Evolutionary conservation across 1,140 invertebrate genomes (phyloP), one percentile per base, ranked within the genome.

Genomic region (Aplysia californica): DNA sequence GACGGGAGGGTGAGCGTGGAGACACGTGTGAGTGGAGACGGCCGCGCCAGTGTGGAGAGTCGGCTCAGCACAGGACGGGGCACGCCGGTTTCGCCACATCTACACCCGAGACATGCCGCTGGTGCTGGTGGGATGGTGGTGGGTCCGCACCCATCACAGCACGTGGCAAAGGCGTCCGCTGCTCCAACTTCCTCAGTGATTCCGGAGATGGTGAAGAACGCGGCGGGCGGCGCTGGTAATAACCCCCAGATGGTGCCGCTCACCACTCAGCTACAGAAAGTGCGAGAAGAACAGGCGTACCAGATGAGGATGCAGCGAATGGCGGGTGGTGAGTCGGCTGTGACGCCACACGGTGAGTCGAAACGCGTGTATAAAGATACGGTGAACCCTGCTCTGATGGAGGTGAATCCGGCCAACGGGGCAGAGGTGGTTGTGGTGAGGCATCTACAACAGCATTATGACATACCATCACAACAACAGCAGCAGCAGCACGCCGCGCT

Each of bases 381-480:
- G 3, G 15, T 59, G 31, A 61, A 38, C 38, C 36, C 70, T 2
- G 35, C 44, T n/a, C 26, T 31, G 5, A 5, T 26, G 2, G 55
- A 59, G 21, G 2, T 56, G 29, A 3, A 29, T 1, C 31, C 41
- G n/a, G 44, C 3, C 29, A 75, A 39, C 21, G 6, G 36, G 5
- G 50, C 41, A 50, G 72, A 75, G 41, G 61, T 75, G 6, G 39
- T 75, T n/a, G 72, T 75, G 31, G 72, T 75, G 23, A 50, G 72
- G 20, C 72, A 75, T 38, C 56, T 29, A 21, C 72, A 75, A 29
- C 72, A 75, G 55, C 29, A 72, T 41, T 61, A 38, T 35, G 55
- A 61, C 35, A 50, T 65, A n/a, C 4, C 72, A 26, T 6, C 10
- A n/a, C 59, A 31, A 20, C 58, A 75, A 29, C 21, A 10, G 33